A percentile compares a stretch with the other conserved stretches of the same genome.
Evolutionary conservation across 2,888 invertebrate species (phyloP).

Genomic region (Xanthia togata): DNA sequence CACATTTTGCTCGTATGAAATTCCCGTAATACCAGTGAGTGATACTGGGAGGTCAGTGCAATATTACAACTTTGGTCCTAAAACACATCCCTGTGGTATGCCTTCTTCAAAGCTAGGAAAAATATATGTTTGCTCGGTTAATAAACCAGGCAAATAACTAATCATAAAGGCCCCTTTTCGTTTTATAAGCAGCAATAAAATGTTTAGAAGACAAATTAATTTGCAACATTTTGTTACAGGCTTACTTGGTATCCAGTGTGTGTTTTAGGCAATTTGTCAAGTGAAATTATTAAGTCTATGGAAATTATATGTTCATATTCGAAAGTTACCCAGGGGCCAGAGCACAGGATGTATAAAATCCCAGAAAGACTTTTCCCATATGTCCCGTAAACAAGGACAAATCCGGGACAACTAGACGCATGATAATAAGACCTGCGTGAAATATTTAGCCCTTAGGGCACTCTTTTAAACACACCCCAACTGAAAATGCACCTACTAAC

Average conservation of each 20-base stretch:
- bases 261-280: neutral
- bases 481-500: neutral
- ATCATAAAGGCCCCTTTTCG: neutral
- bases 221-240: neutral
- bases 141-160: neutral
- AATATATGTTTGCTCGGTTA: neutral
- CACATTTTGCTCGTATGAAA: neutral
- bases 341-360: neutral
- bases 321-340: neutral
- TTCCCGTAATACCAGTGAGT: neutral
- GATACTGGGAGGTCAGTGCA: neutral
- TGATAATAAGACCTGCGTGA: neutral
- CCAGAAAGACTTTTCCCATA: neutral
- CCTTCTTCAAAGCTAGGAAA: neutral
- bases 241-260: neutral
- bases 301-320: neutral
- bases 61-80: slow-evolving; percentile 8
- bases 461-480: neutral
- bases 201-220: neutral
- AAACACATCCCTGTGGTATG: slow-evolving; percentile 6
- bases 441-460: neutral
- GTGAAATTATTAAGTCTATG: too few relatives aligned
- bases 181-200: neutral
- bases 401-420: neutral
- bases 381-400: neutral